These are phyloP conservation scores for Anomalospiza imberbis DNA, from an alignment of 2,797 vertebrate genomes.

Conservation along the genomic window DNA sequence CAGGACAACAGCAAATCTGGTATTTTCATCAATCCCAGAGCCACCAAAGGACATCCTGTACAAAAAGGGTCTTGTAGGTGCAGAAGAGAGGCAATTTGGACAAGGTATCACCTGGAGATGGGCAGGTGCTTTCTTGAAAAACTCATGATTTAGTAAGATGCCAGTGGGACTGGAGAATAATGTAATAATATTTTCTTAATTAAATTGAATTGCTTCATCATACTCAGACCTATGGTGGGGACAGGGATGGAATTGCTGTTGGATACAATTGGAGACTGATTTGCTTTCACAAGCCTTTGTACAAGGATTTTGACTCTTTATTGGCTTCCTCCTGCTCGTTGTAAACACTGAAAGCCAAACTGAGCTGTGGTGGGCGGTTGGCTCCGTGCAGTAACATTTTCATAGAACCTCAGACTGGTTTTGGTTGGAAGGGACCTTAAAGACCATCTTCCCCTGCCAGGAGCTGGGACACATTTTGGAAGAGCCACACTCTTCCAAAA, in stretches of 20 bases:
- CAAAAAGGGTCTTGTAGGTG: neutral
- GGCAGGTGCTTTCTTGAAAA: neutral
- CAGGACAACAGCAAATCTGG: neutral
- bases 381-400: neutral
- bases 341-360: neutral
- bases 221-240: fast-evolving
- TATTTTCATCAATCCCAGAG: neutral
- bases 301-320: neutral
- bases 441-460: neutral
- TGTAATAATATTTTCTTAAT: neutral
- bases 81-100: neutral
- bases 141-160: neutral
- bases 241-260: neutral
- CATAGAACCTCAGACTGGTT: neutral
- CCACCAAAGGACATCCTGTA: fast-evolving
- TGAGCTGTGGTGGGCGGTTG: fast-evolving
- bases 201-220: neutral
- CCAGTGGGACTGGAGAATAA: neutral
- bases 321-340: fast-evolving
- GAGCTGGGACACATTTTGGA: neutral
- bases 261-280: neutral
- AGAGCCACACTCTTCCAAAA: neutral
- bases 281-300: neutral
- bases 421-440: neutral
- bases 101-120: neutral